Conservation (phyloP, 2,888 invertebrate genomes). For the Nycteola revayana region DNA sequence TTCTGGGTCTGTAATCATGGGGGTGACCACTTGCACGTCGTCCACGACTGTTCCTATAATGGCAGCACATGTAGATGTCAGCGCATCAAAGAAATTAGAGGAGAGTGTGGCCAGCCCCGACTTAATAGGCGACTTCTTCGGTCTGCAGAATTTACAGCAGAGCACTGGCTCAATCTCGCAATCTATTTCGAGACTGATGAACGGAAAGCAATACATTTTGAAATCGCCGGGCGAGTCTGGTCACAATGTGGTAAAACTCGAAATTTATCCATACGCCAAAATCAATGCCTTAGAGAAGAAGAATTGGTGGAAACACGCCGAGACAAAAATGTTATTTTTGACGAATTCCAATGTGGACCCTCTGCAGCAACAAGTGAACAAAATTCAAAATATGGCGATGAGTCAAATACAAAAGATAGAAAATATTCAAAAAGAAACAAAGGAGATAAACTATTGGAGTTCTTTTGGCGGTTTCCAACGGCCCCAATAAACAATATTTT, state of each 20-base stretch:
- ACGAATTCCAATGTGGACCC: no score
- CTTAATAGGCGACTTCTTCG: conserved; percentile 31
- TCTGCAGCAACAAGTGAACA: no score
- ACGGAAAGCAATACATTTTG: conserved; percentile 23
- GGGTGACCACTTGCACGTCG: conserved; percentile 25
- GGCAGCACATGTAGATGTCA: conserved; percentile 21
- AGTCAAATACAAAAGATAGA: no score
- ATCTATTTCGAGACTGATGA: conserved; percentile 28
- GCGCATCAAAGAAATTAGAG: conserved; percentile 12
- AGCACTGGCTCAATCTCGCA: conserved; percentile 33
- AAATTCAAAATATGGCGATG: no score
- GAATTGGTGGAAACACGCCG: no score
- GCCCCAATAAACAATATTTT: no score
- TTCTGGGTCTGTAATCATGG: conserved; percentile 12
- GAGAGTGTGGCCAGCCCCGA: conserved; percentile 8
- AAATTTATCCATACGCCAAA: conserved; percentile 14
- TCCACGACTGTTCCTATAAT: conserved; percentile 30
- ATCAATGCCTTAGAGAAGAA: no score
- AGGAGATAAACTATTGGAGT: no score
- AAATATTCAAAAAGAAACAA: no score
- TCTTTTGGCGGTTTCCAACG: no score
- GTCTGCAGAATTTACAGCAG: conserved; percentile 25
- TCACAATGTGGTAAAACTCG: conserved; percentile 22
- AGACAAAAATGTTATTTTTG: no score
- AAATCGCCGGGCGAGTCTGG: conserved; percentile 27